Percentiles rank a stretch among this genome's conserved stretches.
Evolutionary conservation across 2,888 invertebrate genomes (phyloP).

Genomic region (Ochropleura leucogaster): DNA sequence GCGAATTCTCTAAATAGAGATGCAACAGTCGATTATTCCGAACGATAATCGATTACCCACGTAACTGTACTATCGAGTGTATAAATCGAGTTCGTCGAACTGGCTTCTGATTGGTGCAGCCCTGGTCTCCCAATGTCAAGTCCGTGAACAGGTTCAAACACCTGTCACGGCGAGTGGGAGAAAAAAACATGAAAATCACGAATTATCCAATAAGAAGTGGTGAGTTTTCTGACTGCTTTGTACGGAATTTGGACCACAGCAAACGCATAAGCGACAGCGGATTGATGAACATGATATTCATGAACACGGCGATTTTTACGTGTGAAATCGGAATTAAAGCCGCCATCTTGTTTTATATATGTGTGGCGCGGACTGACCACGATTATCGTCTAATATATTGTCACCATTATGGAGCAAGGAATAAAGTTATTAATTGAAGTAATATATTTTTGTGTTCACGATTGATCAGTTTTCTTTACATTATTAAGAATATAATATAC

Average conservation of each 20-base stretch:
- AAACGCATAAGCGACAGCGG: conserved; percentile 67
- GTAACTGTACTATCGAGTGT: conserved; percentile 74
- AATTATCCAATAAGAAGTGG: conserved; percentile 88
- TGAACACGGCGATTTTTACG: neutral
- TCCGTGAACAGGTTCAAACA: conserved; percentile 87
- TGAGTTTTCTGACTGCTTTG: conserved; percentile 79
- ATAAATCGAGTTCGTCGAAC: conserved; percentile 79
- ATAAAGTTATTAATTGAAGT: no score
- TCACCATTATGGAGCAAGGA: no score
- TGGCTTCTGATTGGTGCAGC: conserved; percentile 68
- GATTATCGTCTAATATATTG: no score
- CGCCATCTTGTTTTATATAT: neutral
- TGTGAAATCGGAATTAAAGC: neutral
- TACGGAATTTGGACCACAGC: conserved; percentile 44
- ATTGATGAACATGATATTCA: neutral
- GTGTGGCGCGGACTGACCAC: no score
- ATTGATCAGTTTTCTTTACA: no score
- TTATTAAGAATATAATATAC: no score
- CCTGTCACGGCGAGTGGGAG: conserved; percentile 76
- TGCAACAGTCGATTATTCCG: conserved; percentile 63
- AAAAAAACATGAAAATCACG: conserved; percentile 86
- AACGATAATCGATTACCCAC: conserved; percentile 73
- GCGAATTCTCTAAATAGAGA: conserved; percentile 63
- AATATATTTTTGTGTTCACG: no score
- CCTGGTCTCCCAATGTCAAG: conserved; percentile 83